Base-by-base conservation (phyloP, 2,113 vertebrate species). In the Microtus oregoni region DNA sequence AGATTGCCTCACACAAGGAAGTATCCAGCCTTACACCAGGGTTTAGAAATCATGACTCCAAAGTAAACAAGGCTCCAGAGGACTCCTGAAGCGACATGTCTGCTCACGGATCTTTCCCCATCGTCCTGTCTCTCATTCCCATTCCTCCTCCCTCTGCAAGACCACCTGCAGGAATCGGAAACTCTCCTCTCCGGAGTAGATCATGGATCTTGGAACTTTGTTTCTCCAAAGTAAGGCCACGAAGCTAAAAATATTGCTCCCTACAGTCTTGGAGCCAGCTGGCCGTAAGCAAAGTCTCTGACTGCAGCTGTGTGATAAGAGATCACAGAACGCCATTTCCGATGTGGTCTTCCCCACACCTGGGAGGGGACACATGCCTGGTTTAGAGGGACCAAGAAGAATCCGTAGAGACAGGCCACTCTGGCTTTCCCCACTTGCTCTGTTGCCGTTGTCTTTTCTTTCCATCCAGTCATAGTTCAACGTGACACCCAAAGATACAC, bases 11-110 rank as follows among this genome's bases (percentile, higher is more conserved):
- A 47, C 30, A 75, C n/a, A 94, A 67, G 30, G 7, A 68, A 20
- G 24, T 15, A 7, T 35, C 8, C 32, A 65, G 14, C 9, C 7
- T 13, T 44, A 32, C 44, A 35, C 11, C 17, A 14, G 26, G 14
- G 24, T 15, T 47, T 82, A 47, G 63, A 90, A 83, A 55, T 50
- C 26, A 3, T 19, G 9, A 13, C 26, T n/a, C 52, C 44, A 67
- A 35, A 63, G 13, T 19, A 72, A 38, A 61, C 63, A 67, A 52
- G 7, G 26, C 65, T 47, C 32, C 9, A 50, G 32, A 35, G 3
- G 0, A 0, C 30, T 32, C 19, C 41, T 6, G 41, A 63, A 63
- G 24, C 41, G 44, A 24, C 9, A 15, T 0, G 10, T 52, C n/a
- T 55, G 30, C 30, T 55, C 35, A 55, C 19, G 30, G 13, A 17